Conservation (phyloP, 2,113 vertebrate species). For the Oophaga pumilio region DNA sequence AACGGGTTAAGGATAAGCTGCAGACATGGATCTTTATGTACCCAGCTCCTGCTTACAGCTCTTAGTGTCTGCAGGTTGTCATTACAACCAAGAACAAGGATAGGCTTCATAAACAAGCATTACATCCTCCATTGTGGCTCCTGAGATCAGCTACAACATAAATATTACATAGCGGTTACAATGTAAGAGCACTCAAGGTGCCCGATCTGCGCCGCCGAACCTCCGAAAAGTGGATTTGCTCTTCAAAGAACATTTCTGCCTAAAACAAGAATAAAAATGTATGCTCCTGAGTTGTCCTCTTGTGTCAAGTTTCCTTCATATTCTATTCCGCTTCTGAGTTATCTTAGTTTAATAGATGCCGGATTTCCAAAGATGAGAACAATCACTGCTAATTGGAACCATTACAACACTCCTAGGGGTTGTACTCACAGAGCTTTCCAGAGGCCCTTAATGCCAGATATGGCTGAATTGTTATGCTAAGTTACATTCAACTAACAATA, state of each 20-base stretch:
- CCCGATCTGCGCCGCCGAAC: neutral
- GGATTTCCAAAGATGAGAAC: neutral
- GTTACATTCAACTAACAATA: neutral
- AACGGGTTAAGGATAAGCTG: neutral
- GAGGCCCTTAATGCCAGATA: neutral
- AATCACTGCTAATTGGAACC: constrained; percentile 7
- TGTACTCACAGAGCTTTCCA: neutral
- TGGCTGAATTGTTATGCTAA: neutral
- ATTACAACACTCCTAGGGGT: constrained; percentile 2
- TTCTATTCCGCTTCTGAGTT: neutral
- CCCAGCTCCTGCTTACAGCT: neutral
- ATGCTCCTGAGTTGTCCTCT: neutral
- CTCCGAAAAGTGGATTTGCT: neutral
- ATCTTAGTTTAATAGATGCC: neutral
- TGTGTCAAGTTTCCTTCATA: neutral
- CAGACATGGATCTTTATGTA: neutral
- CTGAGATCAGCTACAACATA: neutral
- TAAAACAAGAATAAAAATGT: neutral
- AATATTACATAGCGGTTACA: neutral
- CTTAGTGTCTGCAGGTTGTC: neutral
- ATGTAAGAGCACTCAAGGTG: neutral
- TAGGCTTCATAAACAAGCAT: neutral
- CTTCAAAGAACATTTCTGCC: neutral
- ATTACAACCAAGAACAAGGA: neutral
- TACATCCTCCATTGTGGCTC: neutral